Evolutionary conservation across 2,888 invertebrate species (phyloP).

Genomic region (Habroteleia sp.): DNA sequence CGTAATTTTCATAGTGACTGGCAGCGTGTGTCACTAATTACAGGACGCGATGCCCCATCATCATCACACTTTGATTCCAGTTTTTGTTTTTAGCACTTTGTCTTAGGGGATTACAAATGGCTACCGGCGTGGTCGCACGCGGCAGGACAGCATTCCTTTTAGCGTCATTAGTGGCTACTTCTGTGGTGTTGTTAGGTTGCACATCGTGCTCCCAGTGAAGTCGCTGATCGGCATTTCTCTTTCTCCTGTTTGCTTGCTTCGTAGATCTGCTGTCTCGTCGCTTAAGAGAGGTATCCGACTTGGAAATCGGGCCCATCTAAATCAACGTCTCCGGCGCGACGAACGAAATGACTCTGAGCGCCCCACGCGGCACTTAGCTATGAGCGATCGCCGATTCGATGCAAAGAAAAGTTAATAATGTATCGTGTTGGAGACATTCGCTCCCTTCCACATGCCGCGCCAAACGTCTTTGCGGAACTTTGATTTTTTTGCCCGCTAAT

Average conservation of each 20-base stretch:
- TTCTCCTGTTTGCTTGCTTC: constrained; percentile 54
- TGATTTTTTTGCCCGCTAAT: background rate
- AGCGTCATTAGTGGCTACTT: constrained; percentile 78
- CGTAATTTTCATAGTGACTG: constrained; percentile 75
- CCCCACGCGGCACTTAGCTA: constrained; percentile 59
- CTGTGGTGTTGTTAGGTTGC: constrained; percentile 71
- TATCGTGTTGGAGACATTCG: constrained; percentile 33
- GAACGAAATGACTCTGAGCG: constrained; percentile 66
- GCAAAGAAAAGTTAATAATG: constrained; percentile 56
- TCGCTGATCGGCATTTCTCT: constrained; percentile 65
- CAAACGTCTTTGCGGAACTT: constrained; percentile 19
- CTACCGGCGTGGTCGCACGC: constrained; percentile 75
- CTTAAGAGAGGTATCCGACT: constrained; percentile 72
- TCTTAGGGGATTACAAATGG: constrained; percentile 77
- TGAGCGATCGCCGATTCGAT: constrained; percentile 62
- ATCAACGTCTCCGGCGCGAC: constrained; percentile 72
- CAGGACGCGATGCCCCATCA: constrained; percentile 71
- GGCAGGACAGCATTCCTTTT: constrained; percentile 79
- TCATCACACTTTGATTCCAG: constrained; percentile 78
- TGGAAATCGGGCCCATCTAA: constrained; percentile 75
- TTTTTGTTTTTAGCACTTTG: constrained; percentile 69
- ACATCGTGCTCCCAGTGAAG: constrained; percentile 52
- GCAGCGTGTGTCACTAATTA: constrained; percentile 75
- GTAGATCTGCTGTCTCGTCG: constrained; percentile 54
- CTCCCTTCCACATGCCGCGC: too few relatives aligned